Evolutionary conservation across 2,797 vertebrate species (phyloP).

Genomic region (Siniperca undulata): DNA sequence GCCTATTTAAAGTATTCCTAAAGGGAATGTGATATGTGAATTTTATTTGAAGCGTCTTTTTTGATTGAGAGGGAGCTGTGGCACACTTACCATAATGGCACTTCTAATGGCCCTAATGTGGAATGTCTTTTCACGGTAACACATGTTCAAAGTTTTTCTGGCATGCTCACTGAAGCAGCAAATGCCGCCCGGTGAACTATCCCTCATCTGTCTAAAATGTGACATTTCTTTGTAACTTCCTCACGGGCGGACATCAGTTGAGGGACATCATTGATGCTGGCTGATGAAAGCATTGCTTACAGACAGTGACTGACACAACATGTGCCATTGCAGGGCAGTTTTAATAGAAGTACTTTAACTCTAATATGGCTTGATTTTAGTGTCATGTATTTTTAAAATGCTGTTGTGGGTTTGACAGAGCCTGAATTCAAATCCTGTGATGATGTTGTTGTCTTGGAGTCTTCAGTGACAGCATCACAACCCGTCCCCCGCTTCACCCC

Average conservation of each 20-base stretch:
- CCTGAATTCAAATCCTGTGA: constrained; percentile 21
- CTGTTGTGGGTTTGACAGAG: constrained; percentile 16
- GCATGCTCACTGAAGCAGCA: constrained; percentile 58
- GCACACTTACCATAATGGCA: constrained; percentile 59
- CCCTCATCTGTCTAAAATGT: constrained; percentile 59
- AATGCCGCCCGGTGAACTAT: constrained; percentile 55
- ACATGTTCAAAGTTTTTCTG: constrained; percentile 73
- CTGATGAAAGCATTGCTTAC: constrained; percentile 29
- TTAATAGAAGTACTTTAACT: neutral
- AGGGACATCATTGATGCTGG: constrained; percentile 13
- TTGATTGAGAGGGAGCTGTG: constrained; percentile 64
- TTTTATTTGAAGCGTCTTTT: constrained; percentile 64
- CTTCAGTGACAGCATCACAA: constrained; percentile 49
- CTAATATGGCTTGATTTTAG: neutral
- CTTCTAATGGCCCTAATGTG: constrained; percentile 61
- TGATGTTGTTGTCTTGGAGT: constrained; percentile 59
- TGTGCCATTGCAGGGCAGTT: neutral
- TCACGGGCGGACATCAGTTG: constrained; percentile 1
- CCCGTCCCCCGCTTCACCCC: constrained; percentile 61
- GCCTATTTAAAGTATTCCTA: constrained; percentile 74
- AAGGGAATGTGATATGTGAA: constrained; percentile 62
- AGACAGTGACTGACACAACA: constrained; percentile 36
- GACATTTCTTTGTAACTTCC: constrained; percentile 39
- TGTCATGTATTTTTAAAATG: constrained; percentile 15
- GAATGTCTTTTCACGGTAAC: constrained; percentile 70